Conservation (phyloP, 2,113 vertebrate species). For the Mobula hypostoma region DNA sequence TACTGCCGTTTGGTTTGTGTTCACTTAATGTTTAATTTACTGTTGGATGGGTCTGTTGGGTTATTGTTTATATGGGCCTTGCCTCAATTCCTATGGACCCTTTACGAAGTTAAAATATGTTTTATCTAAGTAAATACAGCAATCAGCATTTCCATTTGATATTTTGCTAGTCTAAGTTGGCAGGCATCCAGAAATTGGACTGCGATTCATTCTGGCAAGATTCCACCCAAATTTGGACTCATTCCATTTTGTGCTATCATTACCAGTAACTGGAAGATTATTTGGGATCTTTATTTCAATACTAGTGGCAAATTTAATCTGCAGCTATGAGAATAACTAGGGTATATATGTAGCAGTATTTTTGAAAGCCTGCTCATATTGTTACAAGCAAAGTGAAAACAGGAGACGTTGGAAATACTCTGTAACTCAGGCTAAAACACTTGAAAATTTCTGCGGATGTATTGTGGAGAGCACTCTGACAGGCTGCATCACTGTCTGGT, state of each 20-base stretch:
- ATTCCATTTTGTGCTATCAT: neutral
- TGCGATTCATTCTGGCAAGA: neutral
- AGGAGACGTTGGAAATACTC: no score
- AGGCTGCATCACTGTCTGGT: no score
- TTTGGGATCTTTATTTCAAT: neutral
- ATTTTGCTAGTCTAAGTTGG: neutral
- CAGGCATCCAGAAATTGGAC: neutral
- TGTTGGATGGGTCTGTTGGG: neutral
- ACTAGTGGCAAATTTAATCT: neutral
- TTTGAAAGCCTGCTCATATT: neutral
- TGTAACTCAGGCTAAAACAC: no score
- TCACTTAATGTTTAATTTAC: neutral
- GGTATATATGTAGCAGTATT: neutral
- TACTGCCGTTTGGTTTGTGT: neutral
- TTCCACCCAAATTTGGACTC: no score
- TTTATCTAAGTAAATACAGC: neutral
- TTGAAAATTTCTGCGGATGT: no score
- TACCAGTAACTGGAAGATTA: neutral
- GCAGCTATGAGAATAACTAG: neutral
- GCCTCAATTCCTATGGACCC: no score
- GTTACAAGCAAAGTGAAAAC: neutral
- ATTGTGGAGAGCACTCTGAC: no score
- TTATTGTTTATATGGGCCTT: neutral
- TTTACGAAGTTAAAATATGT: constrained; percentile 3
- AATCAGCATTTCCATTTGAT: neutral